phyloP scores from a whole-genome alignment of 2,888 invertebrate genomes.

The Lymantria dispar region DNA sequence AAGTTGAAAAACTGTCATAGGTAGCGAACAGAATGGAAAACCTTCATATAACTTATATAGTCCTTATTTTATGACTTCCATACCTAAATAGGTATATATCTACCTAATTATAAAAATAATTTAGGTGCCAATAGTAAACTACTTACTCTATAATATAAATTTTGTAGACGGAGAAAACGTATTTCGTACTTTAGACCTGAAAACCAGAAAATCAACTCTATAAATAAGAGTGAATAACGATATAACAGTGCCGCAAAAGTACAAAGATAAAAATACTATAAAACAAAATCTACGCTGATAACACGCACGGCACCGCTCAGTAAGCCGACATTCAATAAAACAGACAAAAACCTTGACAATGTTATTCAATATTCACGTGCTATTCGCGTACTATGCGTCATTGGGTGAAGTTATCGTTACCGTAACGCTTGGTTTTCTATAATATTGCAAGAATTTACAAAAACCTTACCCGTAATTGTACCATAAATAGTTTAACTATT shows the following conservation, averaged over 20 bases:
- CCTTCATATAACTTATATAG: too few species aligned
- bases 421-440: not conserved
- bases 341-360: constrained; percentile 28
- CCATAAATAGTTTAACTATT: not conserved
- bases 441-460: not conserved
- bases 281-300: not conserved
- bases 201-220: too few species aligned
- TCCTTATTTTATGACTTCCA: too few species aligned
- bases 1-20: too few species aligned
- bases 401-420: constrained; percentile 15
- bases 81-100: too few species aligned
- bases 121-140: too few species aligned
- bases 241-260: not conserved
- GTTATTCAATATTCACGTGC: constrained; percentile 1
- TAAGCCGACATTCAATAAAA: constrained; percentile 5
- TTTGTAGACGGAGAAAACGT: too few species aligned
- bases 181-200: too few species aligned
- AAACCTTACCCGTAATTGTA: not conserved
- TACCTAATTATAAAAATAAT: too few species aligned
- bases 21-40: too few species aligned
- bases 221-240: not conserved
- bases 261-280: not conserved
- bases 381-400: constrained; percentile 29
- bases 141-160: too few species aligned
- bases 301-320: not conserved